Evolutionary conservation across 2,888 invertebrate genomes (phyloP), one percentile per base, ranked within the genome.

Genomic region (Pediacus dermestoides): DNA sequence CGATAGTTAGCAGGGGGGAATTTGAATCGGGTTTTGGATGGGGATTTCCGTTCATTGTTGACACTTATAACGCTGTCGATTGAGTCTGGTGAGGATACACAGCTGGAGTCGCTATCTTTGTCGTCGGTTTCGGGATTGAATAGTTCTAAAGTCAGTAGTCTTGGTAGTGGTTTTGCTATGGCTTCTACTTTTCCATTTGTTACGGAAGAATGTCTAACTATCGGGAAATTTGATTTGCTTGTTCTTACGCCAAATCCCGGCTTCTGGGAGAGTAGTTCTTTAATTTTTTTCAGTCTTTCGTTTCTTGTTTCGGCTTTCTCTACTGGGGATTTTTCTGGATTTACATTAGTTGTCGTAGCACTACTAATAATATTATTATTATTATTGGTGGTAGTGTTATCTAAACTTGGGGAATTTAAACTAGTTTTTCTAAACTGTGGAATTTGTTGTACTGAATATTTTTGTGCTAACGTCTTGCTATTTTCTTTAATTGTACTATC

Each of bases 101-200:
- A 85, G 58, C 88, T 88, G 0, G 88, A 89, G 63, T 91, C 91
- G 58, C 89, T 90, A 63, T 91, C 91, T 66, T 89, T 77, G 58
- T 92, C 91, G 61, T 92, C 91, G 3, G 85, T 88, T 60, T 89
- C 91, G 1, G 91, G 91, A 70, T 92, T 91, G 60, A 89, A 92
- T 2, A 91, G 72, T 60, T 91, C 91, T 38, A 90, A 67, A 1
- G 88, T 83, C 60, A 89, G 74, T 9, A 90, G 70, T 46, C 86
- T 82, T 0, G 88, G 88, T 37, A 86, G 72, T 27, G 80, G 78
- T 53, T 82, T 80, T 0, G 78, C 80, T 12, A 80, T 74, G 1
- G 77, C 73, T 45, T 82, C 80, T 2, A 75, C 61, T 66, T 78
- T 28, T 78, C 73, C 72, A 47, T 65, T 63, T 57, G 33, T 43